Percentiles rank a stretch among this genome's conserved stretches.
Conservation (phyloP, 2,888 invertebrate species). For the Venustoraphidia nigricollis region DNA sequence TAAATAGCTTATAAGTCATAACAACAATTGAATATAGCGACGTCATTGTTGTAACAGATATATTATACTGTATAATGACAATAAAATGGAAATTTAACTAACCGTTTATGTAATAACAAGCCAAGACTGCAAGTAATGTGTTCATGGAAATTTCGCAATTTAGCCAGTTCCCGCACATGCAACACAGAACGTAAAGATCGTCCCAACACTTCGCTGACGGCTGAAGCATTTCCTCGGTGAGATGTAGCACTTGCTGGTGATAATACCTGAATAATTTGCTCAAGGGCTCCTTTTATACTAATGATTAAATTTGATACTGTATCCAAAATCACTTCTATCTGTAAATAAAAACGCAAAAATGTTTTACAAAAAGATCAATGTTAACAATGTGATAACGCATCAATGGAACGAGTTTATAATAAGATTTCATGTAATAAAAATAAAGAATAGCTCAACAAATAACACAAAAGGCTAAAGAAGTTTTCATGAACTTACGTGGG, state of each 20-base stretch:
- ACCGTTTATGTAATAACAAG: conserved; percentile 39
- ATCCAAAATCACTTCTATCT: conserved; percentile 46
- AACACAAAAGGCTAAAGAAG: too few species aligned
- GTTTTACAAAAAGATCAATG: conserved; percentile 2
- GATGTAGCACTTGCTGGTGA: conserved; percentile 13
- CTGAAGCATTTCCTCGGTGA: conserved; percentile 6
- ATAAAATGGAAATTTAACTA: conserved; percentile 15
- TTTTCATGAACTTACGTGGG: too few species aligned
- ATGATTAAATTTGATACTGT: conserved; percentile 39
- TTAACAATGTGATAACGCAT: too few species aligned
- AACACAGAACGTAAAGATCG: conserved; percentile 26
- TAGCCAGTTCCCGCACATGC: conserved; percentile 36
- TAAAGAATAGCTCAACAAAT: too few species aligned
- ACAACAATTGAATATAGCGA: neutral
- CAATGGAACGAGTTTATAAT: too few species aligned
- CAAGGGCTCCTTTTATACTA: conserved; percentile 42
- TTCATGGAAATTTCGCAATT: conserved; percentile 36
- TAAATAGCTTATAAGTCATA: too few species aligned
- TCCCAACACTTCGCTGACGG: conserved; percentile 19
- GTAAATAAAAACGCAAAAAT: conserved; percentile 14
- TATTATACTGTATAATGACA: neutral
- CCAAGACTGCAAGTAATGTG: conserved; percentile 34
- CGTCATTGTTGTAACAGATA: neutral
- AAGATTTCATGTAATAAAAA: too few species aligned
- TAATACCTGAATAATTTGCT: conserved; percentile 38